These are phyloP conservation scores for Bubo bubo DNA, from an alignment of 2,113 vertebrate species.

Conservation along the genomic window DNA sequence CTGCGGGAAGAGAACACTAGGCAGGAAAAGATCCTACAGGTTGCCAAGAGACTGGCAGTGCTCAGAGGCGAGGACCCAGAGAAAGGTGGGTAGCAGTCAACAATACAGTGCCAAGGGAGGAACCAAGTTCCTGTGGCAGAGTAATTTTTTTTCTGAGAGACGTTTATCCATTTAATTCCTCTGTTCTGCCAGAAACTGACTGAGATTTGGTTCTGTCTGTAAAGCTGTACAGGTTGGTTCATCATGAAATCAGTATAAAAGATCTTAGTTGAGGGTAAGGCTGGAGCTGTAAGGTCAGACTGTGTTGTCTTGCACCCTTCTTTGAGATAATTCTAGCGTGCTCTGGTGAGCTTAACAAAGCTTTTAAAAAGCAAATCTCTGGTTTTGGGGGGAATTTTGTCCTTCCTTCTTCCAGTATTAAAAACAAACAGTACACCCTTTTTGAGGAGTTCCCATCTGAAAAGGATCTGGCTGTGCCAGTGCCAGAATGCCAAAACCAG, in stretches of 20 bases:
- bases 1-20: conserved; percentile 82
- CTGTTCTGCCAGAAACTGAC: not conserved
- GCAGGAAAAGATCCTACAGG: conserved; percentile 83
- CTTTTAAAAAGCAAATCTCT: not conserved
- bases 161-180: not conserved
- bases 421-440: not conserved
- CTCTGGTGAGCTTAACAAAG: not conserved
- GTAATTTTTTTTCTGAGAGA: not conserved
- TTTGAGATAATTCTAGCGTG: not conserved
- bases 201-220: not conserved
- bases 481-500: not conserved
- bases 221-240: not conserved
- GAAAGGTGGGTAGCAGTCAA: conserved; percentile 74
- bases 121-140: not conserved
- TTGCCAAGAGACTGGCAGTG: conserved; percentile 86
- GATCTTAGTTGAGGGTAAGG: not conserved
- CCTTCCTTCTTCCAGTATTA: not conserved
- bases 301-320: not conserved
- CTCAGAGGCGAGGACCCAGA: conserved; percentile 89
- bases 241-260: not conserved
- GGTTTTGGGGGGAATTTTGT: not conserved
- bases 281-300: not conserved
- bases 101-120: not conserved
- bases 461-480: not conserved
- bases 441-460: not conserved